Conservation (phyloP, 2,888 invertebrate genomes). For the Pegoplata infirma region DNA sequence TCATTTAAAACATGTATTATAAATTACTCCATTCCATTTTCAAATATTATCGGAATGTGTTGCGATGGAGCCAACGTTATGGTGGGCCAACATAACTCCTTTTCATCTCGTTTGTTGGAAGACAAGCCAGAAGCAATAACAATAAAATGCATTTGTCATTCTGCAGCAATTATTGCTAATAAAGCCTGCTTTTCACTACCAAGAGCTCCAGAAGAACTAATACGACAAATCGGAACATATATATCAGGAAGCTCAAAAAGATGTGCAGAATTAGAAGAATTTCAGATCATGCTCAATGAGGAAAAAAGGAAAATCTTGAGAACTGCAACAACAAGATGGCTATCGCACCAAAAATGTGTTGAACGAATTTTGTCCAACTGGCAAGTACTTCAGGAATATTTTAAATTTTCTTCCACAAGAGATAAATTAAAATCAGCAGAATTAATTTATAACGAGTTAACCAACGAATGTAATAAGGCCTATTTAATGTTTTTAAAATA, state of each 20-base stretch:
- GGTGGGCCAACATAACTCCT: too few species aligned
- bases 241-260: background rate
- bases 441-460: background rate
- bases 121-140: too few species aligned
- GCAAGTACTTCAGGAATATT: background rate
- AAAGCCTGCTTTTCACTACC: constrained; percentile 5
- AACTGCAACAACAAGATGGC: constrained; percentile 15
- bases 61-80: too few species aligned
- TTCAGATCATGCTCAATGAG: background rate
- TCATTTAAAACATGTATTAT: too few species aligned
- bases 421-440: constrained; percentile 22
- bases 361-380: too few species aligned
- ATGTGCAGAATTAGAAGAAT: constrained; percentile 8
- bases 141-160: constrained; percentile 10
- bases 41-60: too few species aligned
- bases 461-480: too few species aligned
- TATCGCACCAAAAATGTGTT: constrained; percentile 14
- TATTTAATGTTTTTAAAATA: too few species aligned
- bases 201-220: constrained; percentile 4
- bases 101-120: too few species aligned
- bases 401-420: too few species aligned
- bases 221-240: constrained; percentile 6
- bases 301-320: constrained; percentile 12
- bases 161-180: constrained; percentile 7
- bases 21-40: too few species aligned